These are phyloP conservation scores for Hypotaenidia philippensis DNA, from an alignment of 2,797 vertebrate genomes.

Conservation along the genomic window DNA sequence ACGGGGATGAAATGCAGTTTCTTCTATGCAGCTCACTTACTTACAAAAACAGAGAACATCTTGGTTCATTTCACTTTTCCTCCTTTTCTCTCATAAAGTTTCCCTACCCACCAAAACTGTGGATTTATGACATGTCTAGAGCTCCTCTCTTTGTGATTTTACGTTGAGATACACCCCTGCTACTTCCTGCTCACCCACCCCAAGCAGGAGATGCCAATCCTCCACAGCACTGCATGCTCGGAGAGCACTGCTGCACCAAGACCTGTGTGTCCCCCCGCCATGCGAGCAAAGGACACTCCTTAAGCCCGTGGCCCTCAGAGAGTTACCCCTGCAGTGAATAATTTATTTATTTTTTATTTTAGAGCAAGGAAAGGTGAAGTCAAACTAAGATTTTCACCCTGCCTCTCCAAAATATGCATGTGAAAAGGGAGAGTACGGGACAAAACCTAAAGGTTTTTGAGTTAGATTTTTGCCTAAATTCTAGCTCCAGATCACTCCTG, in stretches of 20 bases:
- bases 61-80: not conserved
- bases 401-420: not conserved
- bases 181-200: not conserved
- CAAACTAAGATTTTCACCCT: not conserved
- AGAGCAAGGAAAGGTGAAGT: not conserved
- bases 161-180: not conserved
- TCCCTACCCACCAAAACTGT: not conserved
- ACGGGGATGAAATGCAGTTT: not conserved
- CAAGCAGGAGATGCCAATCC: not conserved
- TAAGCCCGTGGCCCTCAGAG: not conserved
- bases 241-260: not conserved
- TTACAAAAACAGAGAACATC: not conserved
- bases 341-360: not conserved
- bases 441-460: not conserved
- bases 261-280: not conserved
- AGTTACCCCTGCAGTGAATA: not conserved
- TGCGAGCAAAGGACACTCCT: not conserved
- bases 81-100: not conserved
- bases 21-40: not conserved
- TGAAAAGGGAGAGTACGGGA: not conserved
- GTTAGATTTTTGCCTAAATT: not conserved
- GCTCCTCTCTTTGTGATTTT: not conserved
- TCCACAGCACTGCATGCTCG: not conserved
- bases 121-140: not conserved
- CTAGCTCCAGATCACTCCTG: too few relatives aligned